Base-by-base conservation (phyloP, 1,140 invertebrate genomes). In the Megalonaias nervosa region DNA sequence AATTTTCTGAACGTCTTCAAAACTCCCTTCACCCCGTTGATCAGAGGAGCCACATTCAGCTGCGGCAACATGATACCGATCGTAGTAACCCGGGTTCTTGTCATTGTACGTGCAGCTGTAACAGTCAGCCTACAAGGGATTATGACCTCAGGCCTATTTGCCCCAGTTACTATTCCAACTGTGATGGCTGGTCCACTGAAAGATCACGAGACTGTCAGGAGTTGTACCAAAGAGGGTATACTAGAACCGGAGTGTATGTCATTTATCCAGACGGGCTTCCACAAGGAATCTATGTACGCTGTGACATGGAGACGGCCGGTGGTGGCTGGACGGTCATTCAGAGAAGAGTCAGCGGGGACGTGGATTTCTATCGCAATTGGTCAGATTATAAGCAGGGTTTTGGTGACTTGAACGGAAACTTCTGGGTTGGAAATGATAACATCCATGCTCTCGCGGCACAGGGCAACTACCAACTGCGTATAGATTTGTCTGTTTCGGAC, bases 331-430 rank as follows among this genome's bases (percentile, higher is more conserved):
- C 95, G 1, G 93, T 97, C 0, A 91, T 98, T 12, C 96, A 97
- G 82, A 93, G 95, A 11, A 93, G 97, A 5, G 93, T 93, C 79
- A 95, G 97, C 83, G 96, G 95, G 5, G 93, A 86, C 5, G 77
- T 89, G 9, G 97, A 96, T 88, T 99, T 99, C 91, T 97, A 97
- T 88, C 92, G 96, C 17, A 96, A 97, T 85, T 99, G 97, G 97
- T 93, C 94, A 21, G 96, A 98, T 86, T 99, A 99, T 89, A 97
- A 97, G 88, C 96, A 97, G 85, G 97, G 97, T 15, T 99, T 98
- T 88, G 97, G 97, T 5, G 96, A 97, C 90, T 95, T 96, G 0
- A 94, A 94, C 65, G 95, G 95, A 76, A 91, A 92, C 66, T 91
- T 90, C 79, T 93, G 92, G 92, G 55, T 91, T 1, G 92, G 92